Base-by-base conservation (phyloP, 2,888 invertebrate species). In the Hirtodrosophila duncani region DNA sequence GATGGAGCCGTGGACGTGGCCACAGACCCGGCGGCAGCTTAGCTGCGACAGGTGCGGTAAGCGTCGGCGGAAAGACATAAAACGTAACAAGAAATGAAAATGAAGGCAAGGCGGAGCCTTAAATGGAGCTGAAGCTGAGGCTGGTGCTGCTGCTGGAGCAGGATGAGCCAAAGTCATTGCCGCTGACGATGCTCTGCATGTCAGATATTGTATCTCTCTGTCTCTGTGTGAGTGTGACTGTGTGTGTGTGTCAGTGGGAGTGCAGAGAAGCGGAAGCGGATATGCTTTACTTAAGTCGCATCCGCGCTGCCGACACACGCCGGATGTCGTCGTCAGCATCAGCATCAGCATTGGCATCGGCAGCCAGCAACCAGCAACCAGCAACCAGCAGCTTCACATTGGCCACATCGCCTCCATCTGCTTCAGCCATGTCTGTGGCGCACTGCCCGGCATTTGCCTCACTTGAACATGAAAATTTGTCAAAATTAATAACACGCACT, bases 401-500 rank as follows among this genome's bases (percentile, higher is more conserved):
- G 39, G 26, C 23, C 46, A 21, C 49, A 16, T 16, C 38, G 16
- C 24, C 55, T 36, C 45, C 57, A 52, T 55, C 66, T 52, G 53
- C 75, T 56, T 72, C 74, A 69, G 69, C 42, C 62, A 72, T 59
- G 33, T 33, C 59, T 55, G 48, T 50, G 58, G 55, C 59, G 52
- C 63, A 69, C 63, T 65, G 58, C 50, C 61, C 57, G 44, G 48
- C 69, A 65, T 46, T 68, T 62, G 52, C 52, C 56, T 48, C 37
- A 53, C 52, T 59, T 59, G 43, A 67, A 67, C 81, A 81, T 77
- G 82, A 74, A 81, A 81, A 82, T 81, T 81, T 81, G 83, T 81
- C 83, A 81, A 79, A 80, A 69, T 81, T 83, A 77, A 79, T 81
- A 81, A 81, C 68, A 81, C 72, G 68, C 70, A 81, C 81, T 82